These are phyloP conservation scores for Halictus rubicundus DNA, from an alignment of 1,140 invertebrate genomes.

Conservation along the genomic window DNA sequence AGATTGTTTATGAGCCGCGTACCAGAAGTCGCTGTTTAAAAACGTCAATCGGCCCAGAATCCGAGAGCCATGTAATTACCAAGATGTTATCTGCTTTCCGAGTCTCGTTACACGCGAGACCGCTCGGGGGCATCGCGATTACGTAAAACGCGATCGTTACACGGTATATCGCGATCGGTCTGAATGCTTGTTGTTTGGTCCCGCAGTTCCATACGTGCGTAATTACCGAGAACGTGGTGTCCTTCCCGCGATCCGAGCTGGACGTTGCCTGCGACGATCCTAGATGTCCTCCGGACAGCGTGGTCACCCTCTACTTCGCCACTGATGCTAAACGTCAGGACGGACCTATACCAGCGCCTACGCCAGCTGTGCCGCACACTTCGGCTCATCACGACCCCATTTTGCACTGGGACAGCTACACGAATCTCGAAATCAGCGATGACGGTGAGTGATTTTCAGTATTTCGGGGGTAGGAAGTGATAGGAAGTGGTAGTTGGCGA, in stretches of 20 bases:
- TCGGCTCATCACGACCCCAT: slow-evolving; percentile 86
- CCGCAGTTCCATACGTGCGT: slow-evolving; percentile 96
- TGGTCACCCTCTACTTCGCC: slow-evolving; percentile 92
- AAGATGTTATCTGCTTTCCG: slow-evolving; percentile 22
- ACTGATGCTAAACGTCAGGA: slow-evolving; percentile 78
- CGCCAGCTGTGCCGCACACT: slow-evolving; percentile 85
- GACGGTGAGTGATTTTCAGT: slow-evolving; percentile 74
- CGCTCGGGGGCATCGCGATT: slow-evolving; percentile 9
- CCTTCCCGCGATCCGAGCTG: slow-evolving; percentile 91
- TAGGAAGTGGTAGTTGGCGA: no score
- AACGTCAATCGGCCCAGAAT: not conserved
- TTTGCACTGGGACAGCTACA: slow-evolving; percentile 91
- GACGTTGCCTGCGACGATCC: slow-evolving; percentile 90
- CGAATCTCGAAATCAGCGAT: slow-evolving; percentile 85
- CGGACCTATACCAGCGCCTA: slow-evolving; percentile 86
- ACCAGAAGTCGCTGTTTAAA: no score
- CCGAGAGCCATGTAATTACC: slow-evolving; percentile 16
- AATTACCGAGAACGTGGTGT: slow-evolving; percentile 89
- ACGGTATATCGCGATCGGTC: not conserved
- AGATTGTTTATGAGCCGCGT: no score
- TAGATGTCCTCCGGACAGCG: slow-evolving; percentile 88
- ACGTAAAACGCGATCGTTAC: slow-evolving; percentile 7
- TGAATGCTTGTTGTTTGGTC: slow-evolving; percentile 57
- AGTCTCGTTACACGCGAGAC: not conserved
- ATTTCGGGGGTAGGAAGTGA: no score